These are phyloP conservation scores for Apodemus sylvaticus DNA, from an alignment of 2,113 vertebrate genomes.

Conservation along the genomic window DNA sequence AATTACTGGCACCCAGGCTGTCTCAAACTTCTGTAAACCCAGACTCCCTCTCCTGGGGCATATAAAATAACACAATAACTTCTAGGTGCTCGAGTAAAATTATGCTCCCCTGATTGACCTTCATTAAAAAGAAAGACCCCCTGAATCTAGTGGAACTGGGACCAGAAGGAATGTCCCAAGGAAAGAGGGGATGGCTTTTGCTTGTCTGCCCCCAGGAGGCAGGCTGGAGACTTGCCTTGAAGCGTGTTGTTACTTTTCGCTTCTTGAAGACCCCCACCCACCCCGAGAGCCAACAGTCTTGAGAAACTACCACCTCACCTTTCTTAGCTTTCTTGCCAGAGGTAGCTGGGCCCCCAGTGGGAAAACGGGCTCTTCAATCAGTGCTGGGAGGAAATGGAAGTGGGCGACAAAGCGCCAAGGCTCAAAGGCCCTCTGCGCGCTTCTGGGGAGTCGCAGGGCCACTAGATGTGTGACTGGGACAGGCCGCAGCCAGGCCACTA, in stretches of 20 bases:
- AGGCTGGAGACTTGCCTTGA: slow-evolving; percentile 23
- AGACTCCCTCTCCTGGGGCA: not conserved
- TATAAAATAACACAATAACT: not conserved
- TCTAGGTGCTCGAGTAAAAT: not conserved
- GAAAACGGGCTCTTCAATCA: not conserved
- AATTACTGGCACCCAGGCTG: not conserved
- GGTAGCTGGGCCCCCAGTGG: rapidly evolving
- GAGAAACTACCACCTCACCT: not conserved
- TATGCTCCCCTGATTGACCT: not conserved
- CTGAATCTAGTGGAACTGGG: not conserved
- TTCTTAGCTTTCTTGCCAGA: not conserved
- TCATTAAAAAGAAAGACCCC: not conserved
- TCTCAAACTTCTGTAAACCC: not conserved
- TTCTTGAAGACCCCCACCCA: not conserved
- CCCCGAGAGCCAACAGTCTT: not conserved
- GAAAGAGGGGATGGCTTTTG: slow-evolving; percentile 18
- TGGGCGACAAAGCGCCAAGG: not conserved
- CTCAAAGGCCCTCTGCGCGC: not conserved
- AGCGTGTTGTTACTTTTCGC: not conserved
- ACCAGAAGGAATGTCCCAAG: not conserved
- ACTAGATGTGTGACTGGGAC: not conserved
- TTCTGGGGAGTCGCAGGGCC: not conserved
- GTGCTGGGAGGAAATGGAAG: not conserved
- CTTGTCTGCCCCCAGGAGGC: slow-evolving; percentile 73
- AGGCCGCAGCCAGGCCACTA: not conserved